Evolutionary conservation across 1,140 invertebrate genomes (phyloP).

Genomic region (Armadillidium nasatum): DNA sequence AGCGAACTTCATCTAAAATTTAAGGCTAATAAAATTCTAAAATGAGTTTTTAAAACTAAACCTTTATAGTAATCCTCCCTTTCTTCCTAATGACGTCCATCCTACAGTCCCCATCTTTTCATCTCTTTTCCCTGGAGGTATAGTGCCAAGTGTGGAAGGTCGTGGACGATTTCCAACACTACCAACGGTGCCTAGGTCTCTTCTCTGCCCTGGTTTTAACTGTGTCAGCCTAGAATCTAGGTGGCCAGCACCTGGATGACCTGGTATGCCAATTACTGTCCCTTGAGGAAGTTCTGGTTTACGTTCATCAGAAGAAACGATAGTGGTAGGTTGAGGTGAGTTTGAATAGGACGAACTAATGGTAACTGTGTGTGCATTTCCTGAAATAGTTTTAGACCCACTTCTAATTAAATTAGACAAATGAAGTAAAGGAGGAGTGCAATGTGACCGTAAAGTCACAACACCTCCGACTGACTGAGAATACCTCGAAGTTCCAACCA

Average conservation of each 20-base stretch:
- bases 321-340: conserved; percentile 24
- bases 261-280: conserved; percentile 40
- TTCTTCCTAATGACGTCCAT: conserved; percentile 39
- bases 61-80: conserved; percentile 40
- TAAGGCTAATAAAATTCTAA: not conserved
- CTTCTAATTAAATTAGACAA: conserved; percentile 42
- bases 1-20: no score
- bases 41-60: not conserved
- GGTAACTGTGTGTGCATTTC: not conserved
- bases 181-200: conserved; percentile 39
- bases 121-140: conserved; percentile 20
- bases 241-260: conserved; percentile 40
- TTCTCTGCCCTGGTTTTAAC: conserved; percentile 36
- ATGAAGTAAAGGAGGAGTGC: conserved; percentile 41
- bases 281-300: conserved; percentile 37
- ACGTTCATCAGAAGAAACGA: conserved; percentile 31
- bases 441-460: conserved; percentile 48
- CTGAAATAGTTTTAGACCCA: conserved; percentile 24
- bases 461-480: conserved; percentile 58
- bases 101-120: conserved; percentile 39
- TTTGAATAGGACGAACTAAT: not conserved
- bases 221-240: conserved; percentile 35
- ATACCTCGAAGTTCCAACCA: conserved; percentile 57
- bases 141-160: conserved; percentile 28
- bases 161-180: conserved; percentile 31